Percentiles rank a stretch among this genome's conserved stretches.
Conservation (phyloP, 92 coral and sea anemone species). For the Bergia puertoricense region DNA sequence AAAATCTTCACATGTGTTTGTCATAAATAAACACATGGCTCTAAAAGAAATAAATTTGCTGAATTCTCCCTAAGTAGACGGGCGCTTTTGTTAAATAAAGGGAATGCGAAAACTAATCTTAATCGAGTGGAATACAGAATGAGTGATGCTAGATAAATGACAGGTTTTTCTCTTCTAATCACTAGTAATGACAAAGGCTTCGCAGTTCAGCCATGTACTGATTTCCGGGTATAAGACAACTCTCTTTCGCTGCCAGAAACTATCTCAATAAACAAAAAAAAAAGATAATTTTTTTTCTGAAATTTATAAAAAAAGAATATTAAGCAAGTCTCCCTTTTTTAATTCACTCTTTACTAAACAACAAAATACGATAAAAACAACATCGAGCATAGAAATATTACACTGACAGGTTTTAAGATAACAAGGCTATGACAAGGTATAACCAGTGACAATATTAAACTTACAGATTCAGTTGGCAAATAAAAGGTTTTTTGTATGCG, state of each 20-base stretch:
- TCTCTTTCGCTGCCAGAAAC: neutral
- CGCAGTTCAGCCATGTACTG: neutral
- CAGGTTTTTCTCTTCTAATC: constrained; percentile 2
- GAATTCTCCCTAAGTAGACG: constrained; percentile 28
- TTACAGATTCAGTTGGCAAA: neutral
- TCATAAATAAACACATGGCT: constrained; percentile 46
- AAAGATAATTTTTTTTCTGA: neutral
- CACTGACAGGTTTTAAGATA: neutral
- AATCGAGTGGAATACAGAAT: neutral
- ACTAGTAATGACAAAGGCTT: neutral
- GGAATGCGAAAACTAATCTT: neutral
- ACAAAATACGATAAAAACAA: neutral
- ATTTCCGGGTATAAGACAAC: neutral
- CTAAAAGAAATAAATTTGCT: constrained; percentile 30
- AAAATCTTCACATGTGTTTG: constrained; percentile 37
- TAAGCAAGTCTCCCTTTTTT: neutral
- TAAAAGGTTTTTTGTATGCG: neutral
- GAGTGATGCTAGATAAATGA: constrained; percentile 11
- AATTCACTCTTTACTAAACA: neutral
- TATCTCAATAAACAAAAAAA: neutral
- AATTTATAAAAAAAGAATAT: too few species aligned
- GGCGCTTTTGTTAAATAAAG: constrained; percentile 24
- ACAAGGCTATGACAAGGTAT: neutral
- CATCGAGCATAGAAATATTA: neutral
- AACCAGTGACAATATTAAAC: neutral